phyloP scores from a whole-genome alignment of 30 jellyfish, hydroid and myxozoan genomes.

The Chironex yamaguchii region DNA sequence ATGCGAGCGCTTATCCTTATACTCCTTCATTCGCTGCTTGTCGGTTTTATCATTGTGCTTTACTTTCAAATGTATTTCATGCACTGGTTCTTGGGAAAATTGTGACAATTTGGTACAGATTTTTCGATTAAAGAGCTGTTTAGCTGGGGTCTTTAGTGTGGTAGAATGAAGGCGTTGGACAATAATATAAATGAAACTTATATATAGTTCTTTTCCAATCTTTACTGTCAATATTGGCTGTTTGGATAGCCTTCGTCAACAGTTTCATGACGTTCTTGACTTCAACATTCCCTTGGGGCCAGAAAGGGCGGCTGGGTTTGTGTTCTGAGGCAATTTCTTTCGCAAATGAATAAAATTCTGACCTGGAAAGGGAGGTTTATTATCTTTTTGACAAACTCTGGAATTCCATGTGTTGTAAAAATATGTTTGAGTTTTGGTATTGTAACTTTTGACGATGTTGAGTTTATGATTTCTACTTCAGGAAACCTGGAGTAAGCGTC shows the following conservation, averaged over 20 bases:
- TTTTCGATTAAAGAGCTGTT: no score
- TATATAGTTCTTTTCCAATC: conserved; percentile 14
- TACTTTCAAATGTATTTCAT: no score
- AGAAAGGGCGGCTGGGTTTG: background rate
- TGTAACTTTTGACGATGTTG: background rate
- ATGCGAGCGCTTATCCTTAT: no score
- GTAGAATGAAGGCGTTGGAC: no score
- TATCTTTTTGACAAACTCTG: background rate
- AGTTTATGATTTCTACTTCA: background rate
- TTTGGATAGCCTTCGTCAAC: conserved; percentile 16
- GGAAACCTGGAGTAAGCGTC: background rate
- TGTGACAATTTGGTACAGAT: no score
- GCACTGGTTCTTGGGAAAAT: no score
- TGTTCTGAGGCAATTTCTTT: conserved; percentile 14
- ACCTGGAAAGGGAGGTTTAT: background rate
- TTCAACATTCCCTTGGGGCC: background rate
- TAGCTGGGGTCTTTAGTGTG: no score
- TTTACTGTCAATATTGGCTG: conserved; percentile 9
- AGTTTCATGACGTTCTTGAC: conserved; percentile 17
- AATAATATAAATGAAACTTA: no score
- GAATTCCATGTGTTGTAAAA: background rate
- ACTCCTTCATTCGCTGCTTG: no score
- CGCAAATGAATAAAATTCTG: background rate
- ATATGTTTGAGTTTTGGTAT: background rate
- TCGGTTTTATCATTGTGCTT: no score